Evolutionary conservation across 1,140 invertebrate species (phyloP), one percentile per base, ranked within the genome.

Genomic region (Sycophila sp.): DNA sequence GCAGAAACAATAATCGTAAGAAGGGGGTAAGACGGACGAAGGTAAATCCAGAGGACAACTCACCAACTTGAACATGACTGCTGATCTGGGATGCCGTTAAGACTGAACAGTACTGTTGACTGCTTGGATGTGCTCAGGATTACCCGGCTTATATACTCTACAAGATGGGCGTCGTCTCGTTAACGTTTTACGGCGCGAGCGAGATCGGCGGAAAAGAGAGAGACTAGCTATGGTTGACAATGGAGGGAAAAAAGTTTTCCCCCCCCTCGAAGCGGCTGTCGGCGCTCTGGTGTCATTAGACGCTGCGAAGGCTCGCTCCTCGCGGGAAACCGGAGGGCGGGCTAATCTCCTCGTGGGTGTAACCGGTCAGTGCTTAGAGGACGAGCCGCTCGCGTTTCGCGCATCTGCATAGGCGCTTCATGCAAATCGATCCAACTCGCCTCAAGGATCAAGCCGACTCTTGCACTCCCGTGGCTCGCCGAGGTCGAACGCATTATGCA

Each of bases 1-100:
- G n/a, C n/a, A n/a, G n/a, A n/a, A n/a, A n/a, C n/a, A n/a, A n/a
- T n/a, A n/a, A n/a, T n/a, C n/a, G n/a, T n/a, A n/a, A n/a, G n/a
- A n/a, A n/a, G n/a, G n/a, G n/a, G n/a, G n/a, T n/a, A n/a, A n/a
- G n/a, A n/a, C n/a, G n/a, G n/a, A n/a, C n/a, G n/a, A n/a, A n/a
- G n/a, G n/a, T n/a, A n/a, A 22, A 22, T 47, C 19, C 19, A 10
- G 17, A 10, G 4, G 10, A 3, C 8, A 62, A 84, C 83, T 84
- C 76, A 84, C 83, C 78, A 84, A 53, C 72, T 84, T 84, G 76
- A 83, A 80, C 84, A 85, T 85, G 78, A 59, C 30, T 17, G 19
- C 42, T 64, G 71, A 32, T 49, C 40, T 38, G 19, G 58, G 38
- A 70, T 68, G 69, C 64, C 71, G 62, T 59, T 62, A 77, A 56